Conservation (phyloP, 2,797 vertebrate genomes). For the Dallia pectoralis region DNA sequence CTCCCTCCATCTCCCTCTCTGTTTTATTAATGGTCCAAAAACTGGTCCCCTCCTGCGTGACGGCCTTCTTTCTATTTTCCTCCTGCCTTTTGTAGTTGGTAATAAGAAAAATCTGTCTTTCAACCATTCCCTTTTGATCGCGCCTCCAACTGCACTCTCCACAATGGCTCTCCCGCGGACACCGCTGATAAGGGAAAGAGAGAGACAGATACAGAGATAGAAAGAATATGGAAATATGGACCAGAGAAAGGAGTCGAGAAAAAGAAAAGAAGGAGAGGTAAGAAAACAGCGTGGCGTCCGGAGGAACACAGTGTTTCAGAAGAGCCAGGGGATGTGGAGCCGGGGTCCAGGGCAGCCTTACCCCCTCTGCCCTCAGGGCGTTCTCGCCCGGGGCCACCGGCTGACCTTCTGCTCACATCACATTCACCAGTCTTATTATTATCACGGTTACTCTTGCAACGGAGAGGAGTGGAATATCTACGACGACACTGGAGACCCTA, state of each 20-base stretch:
- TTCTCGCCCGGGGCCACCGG: constrained; percentile 51
- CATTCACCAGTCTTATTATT: constrained; percentile 67
- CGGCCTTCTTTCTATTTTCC: constrained; percentile 47
- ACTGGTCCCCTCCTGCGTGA: constrained; percentile 50
- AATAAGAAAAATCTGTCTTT: constrained; percentile 71
- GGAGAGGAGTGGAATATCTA: constrained; percentile 58
- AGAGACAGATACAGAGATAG: constrained; percentile 7
- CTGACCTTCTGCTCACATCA: constrained; percentile 71
- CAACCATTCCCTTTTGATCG: constrained; percentile 62
- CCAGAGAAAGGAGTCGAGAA: constrained; percentile 21
- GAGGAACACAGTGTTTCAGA: neutral
- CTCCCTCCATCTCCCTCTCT: constrained; percentile 33
- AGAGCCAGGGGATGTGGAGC: constrained; percentile 19
- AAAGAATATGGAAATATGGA: constrained; percentile 32
- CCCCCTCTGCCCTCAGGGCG: constrained; percentile 50
- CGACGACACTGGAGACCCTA: constrained; percentile 32
- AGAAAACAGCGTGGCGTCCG: constrained; percentile 38
- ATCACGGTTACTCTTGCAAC: constrained; percentile 66
- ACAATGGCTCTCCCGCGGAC: constrained; percentile 70
- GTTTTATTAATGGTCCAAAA: constrained; percentile 61
- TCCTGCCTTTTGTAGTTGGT: constrained; percentile 61
- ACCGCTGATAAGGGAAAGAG: constrained; percentile 46
- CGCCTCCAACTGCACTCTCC: constrained; percentile 57
- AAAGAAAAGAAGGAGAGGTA: constrained; percentile 29
- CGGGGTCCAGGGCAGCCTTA: constrained; percentile 44